These are phyloP conservation scores for Labeo catla DNA, from an alignment of 2,113 vertebrate genomes.

Conservation along the genomic window DNA sequence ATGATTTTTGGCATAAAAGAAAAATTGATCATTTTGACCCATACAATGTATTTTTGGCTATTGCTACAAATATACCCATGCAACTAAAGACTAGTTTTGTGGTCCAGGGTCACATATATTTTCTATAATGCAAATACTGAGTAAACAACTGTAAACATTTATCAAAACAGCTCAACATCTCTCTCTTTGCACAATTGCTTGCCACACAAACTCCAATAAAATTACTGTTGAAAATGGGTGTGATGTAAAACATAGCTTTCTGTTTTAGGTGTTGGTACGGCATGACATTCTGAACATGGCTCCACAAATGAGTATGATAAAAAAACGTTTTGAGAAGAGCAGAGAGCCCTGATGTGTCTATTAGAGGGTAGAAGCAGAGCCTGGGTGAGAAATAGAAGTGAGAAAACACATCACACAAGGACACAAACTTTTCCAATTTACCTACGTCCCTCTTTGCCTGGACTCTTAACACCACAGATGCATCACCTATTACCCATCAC, in stretches of 20 bases:
- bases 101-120: background rate
- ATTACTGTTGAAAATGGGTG: background rate
- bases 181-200: background rate
- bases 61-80: no score
- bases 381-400: background rate
- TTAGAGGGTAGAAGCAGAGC: slow-evolving; percentile 5
- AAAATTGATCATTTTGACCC: no score
- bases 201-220: background rate
- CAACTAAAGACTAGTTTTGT: no score
- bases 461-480: slow-evolving; percentile 26
- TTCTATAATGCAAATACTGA: background rate
- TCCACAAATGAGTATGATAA: background rate
- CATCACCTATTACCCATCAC: slow-evolving; percentile 26
- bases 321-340: background rate
- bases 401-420: background rate
- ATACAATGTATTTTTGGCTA: no score
- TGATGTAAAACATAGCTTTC: background rate
- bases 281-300: background rate
- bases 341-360: slow-evolving; percentile 5
- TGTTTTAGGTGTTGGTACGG: background rate
- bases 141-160: background rate
- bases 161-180: background rate
- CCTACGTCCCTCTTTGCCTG: background rate
- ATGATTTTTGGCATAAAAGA: no score
- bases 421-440: slow-evolving; percentile 19